Evolutionary conservation across 1,140 invertebrate species (phyloP).

Genomic region (Pseudomyrmex concolor): DNA sequence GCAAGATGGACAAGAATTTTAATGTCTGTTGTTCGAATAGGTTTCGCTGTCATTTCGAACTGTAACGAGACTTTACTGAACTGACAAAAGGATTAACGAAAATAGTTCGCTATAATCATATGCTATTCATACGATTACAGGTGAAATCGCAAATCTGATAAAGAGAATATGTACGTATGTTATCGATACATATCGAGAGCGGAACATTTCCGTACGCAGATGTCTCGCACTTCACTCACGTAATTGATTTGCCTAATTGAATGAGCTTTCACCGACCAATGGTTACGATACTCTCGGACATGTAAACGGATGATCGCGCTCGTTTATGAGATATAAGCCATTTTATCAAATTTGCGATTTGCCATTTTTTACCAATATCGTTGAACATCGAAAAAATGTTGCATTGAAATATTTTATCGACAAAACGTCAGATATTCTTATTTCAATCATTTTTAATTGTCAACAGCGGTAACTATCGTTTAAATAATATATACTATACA

Average conservation of each 20-base stretch:
- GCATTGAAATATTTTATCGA: no score
- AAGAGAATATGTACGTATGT: slow-evolving; percentile 13
- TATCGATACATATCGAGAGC: slow-evolving; percentile 22
- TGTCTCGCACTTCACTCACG: slow-evolving; percentile 21
- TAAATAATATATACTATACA: no score
- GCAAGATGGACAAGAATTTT: no score
- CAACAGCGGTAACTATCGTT: no score
- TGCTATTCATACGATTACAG: background rate
- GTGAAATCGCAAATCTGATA: slow-evolving; percentile 3
- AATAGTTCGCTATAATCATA: slow-evolving; percentile 14
- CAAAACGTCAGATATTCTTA: no score
- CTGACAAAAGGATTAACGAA: background rate
- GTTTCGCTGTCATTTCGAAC: background rate
- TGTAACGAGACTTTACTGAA: background rate
- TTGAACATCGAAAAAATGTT: background rate
- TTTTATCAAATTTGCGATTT: background rate
- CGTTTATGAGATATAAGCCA: slow-evolving; percentile 26
- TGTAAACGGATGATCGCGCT: slow-evolving; percentile 12
- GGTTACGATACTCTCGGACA: slow-evolving; percentile 21
- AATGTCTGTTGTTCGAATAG: background rate
- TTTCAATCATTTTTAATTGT: no score
- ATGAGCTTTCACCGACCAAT: slow-evolving; percentile 36
- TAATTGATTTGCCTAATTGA: slow-evolving; percentile 56
- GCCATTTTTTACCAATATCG: background rate
- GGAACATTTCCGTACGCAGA: slow-evolving; percentile 29